Percentiles rank a stretch among this genome's conserved stretches.
These are phyloP conservation scores for Periophthalmodon schlosseri DNA, from an alignment of 2,113 vertebrate species.

Conservation along the genomic window DNA sequence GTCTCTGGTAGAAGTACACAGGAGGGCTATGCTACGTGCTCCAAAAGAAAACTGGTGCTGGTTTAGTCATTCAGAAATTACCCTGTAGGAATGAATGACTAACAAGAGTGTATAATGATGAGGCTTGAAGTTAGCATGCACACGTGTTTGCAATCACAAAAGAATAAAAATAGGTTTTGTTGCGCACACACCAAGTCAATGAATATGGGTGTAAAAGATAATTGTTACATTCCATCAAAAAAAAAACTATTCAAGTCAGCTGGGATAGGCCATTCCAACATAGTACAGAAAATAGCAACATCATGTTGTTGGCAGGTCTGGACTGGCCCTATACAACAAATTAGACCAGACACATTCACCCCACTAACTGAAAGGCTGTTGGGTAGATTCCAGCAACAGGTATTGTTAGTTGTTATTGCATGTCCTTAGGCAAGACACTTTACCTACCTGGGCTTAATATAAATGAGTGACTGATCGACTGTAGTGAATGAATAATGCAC, in stretches of 20 bases:
- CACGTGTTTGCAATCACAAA: not conserved
- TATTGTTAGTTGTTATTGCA: not conserved
- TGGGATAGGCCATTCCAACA: too few relatives aligned
- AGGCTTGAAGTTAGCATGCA: not conserved
- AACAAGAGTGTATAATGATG: not conserved
- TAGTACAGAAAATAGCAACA: not conserved
- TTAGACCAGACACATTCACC: not conserved
- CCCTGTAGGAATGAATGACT: not conserved
- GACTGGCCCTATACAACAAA: not conserved
- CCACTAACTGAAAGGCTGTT: not conserved
- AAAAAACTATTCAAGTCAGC: too few relatives aligned
- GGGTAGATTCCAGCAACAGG: not conserved
- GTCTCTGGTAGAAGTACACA: slow-evolving; percentile 11
- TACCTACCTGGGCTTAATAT: not conserved
- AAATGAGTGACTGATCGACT: too few relatives aligned
- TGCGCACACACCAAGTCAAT: not conserved
- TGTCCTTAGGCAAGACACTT: not conserved
- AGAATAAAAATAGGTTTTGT: not conserved
- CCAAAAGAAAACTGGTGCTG: not conserved
- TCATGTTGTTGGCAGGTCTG: not conserved
- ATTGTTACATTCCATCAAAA: too few relatives aligned
- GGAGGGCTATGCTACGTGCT: not conserved
- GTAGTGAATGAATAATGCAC: too few relatives aligned
- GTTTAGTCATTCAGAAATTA: not conserved
- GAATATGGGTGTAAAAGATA: not conserved